Conservation (phyloP, 2,797 vertebrate genomes). For the Monodelphis domestica region DNA sequence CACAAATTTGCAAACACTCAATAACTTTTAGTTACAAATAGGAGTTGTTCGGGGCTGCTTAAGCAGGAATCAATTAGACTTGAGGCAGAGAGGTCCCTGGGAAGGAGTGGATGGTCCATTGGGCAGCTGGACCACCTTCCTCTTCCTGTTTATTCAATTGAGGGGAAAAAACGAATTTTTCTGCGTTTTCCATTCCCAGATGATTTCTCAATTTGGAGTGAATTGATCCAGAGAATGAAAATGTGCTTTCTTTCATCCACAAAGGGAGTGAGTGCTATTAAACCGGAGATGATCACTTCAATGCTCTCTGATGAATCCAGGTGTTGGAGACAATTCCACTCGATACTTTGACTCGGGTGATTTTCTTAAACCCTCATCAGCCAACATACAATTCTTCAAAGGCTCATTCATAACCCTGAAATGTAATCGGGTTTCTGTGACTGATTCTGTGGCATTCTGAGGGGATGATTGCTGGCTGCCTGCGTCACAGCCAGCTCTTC, state of each 20-base stretch:
- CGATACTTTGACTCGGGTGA: background rate
- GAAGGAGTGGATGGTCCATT: background rate
- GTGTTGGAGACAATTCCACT: background rate
- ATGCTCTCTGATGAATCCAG: background rate
- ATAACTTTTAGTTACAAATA: constrained; percentile 18
- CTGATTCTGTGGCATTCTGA: background rate
- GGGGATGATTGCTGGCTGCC: background rate
- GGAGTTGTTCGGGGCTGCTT: background rate
- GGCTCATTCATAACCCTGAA: constrained; percentile 1
- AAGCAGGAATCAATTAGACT: background rate
- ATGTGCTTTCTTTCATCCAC: background rate
- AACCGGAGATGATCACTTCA: background rate
- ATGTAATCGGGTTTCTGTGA: background rate
- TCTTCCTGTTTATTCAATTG: constrained; percentile 10
- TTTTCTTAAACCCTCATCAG: constrained; percentile 17
- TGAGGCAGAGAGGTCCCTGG: constrained; percentile 2
- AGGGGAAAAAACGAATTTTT: background rate
- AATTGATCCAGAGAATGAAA: background rate
- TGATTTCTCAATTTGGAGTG: constrained; percentile 6
- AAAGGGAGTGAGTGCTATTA: background rate
- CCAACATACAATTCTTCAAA: background rate
- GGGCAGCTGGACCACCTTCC: background rate
- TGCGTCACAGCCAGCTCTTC: background rate
- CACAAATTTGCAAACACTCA: background rate
- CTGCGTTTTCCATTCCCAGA: background rate